Evolutionary conservation across 2,113 vertebrate genomes (phyloP).

Genomic region (Archocentrus centrarchus): DNA sequence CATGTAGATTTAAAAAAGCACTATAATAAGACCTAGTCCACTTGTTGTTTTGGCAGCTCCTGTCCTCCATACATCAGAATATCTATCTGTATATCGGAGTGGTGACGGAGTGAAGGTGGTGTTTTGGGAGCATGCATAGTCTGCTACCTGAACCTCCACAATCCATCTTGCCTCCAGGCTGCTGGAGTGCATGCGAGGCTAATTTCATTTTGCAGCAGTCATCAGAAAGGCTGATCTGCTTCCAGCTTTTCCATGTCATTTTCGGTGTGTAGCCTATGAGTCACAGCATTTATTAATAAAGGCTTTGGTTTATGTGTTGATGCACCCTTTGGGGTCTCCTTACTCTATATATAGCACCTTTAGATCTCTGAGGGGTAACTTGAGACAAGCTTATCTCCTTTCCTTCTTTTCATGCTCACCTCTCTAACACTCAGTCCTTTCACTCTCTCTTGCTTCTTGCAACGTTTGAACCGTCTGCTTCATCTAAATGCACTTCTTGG

Average conservation of each 20-base stretch:
- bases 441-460: conserved; percentile 1
- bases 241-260: conserved; percentile 52
- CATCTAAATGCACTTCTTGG: conserved; percentile 20
- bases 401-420: conserved; percentile 39
- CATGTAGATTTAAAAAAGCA: too few relatives aligned
- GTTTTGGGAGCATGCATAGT: conserved; percentile 16
- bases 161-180: conserved; percentile 2
- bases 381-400: conserved; percentile 67
- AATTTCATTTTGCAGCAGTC: conserved; percentile 58
- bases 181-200: background rate
- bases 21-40: too few relatives aligned
- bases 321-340: conserved; percentile 73
- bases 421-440: conserved; percentile 23
- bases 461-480: conserved; percentile 27
- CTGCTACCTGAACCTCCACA: background rate
- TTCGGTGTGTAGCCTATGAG: conserved; percentile 54
- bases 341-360: conserved; percentile 76
- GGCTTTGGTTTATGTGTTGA: conserved; percentile 72
- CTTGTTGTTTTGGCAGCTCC: background rate
- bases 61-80: background rate
- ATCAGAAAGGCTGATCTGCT: conserved; percentile 64
- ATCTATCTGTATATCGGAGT: conserved; percentile 9
- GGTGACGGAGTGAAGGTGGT: background rate
- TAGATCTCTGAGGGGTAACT: conserved; percentile 75
- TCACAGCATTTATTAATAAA: conserved; percentile 76